Evolutionary conservation across 2,888 invertebrate species (phyloP).

Genomic region (Caenorhabditis afra): DNA sequence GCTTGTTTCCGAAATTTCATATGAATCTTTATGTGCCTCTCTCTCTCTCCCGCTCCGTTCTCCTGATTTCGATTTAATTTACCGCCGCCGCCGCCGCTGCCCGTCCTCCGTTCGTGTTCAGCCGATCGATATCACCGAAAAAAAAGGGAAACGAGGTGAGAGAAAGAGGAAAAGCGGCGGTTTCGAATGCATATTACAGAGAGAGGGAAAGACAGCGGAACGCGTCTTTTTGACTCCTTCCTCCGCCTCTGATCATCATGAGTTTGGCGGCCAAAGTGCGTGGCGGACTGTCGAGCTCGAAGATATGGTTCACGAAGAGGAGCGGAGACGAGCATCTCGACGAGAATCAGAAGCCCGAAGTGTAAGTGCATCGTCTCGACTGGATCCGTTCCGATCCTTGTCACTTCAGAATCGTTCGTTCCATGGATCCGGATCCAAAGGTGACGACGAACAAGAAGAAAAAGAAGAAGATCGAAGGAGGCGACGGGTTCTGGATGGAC

Average conservation of each 20-base stretch:
- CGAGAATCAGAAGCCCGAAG: neutral
- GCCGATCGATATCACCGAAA: neutral
- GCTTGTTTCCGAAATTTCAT: neutral
- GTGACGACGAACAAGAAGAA: too few species aligned
- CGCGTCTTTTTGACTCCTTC: neutral
- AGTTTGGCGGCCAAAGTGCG: slow-evolving; percentile 28
- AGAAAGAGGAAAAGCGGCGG: neutral
- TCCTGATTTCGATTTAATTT: neutral
- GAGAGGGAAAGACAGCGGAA: neutral
- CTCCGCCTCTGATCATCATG: slow-evolving; percentile 9
- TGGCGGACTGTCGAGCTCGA: slow-evolving; percentile 9
- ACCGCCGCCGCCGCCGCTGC: too few species aligned
- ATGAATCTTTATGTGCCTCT: neutral
- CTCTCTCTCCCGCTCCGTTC: neutral
- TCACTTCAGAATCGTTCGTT: slow-evolving; percentile 24
- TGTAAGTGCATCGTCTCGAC: slow-evolving; percentile 21
- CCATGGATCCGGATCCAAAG: too few species aligned
- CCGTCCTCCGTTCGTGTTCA: neutral
- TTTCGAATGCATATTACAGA: neutral
- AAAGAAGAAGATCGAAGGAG: neutral
- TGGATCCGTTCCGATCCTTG: neutral
- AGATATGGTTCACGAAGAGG: slow-evolving; percentile 26
- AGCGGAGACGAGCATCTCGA: slow-evolving; percentile 9
- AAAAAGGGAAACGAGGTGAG: neutral
- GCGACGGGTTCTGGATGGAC: slow-evolving; percentile 29